These are phyloP conservation scores for Tetragonula carbonaria DNA, from an alignment of 2,888 invertebrate species.

Conservation along the genomic window DNA sequence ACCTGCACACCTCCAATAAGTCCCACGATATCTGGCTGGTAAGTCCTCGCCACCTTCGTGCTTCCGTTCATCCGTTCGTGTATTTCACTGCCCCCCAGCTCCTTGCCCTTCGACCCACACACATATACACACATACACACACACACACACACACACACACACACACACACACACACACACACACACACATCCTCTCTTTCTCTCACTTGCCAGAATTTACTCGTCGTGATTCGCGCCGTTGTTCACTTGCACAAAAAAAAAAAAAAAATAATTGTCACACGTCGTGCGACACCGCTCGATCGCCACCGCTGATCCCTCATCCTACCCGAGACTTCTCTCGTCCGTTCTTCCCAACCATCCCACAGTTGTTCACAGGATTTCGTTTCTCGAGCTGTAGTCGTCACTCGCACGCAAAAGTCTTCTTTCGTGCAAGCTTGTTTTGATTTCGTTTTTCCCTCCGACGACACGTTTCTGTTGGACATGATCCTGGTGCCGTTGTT, in stretches of 20 bases:
- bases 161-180: too few relatives aligned
- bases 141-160: too few relatives aligned
- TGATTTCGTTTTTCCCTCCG: not conserved
- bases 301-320: constrained; percentile 1
- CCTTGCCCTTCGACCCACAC: not conserved
- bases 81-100: constrained; percentile 56
- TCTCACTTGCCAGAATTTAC: constrained; percentile 42
- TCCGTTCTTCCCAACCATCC: not conserved
- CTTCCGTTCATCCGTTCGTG: constrained; percentile 72
- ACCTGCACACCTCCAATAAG: constrained; percentile 76
- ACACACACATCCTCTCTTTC: constrained; percentile 36
- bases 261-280: not conserved
- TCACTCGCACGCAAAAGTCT: not conserved
- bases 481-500: not conserved
- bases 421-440: constrained; percentile 18
- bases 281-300: constrained; percentile 43
- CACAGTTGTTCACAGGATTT: not conserved
- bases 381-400: not conserved
- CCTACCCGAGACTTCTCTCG: not conserved
- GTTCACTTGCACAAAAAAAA: constrained; percentile 51
- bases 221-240: constrained; percentile 21
- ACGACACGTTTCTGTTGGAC: not conserved
- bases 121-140: too few relatives aligned
- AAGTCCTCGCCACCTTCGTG: constrained; percentile 76
- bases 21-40: constrained; percentile 76